A percentile compares a stretch with the other conserved stretches of the same genome.
phyloP scores from a whole-genome alignment of 2,797 vertebrate species.

The Microctenopoma lineatum region DNA sequence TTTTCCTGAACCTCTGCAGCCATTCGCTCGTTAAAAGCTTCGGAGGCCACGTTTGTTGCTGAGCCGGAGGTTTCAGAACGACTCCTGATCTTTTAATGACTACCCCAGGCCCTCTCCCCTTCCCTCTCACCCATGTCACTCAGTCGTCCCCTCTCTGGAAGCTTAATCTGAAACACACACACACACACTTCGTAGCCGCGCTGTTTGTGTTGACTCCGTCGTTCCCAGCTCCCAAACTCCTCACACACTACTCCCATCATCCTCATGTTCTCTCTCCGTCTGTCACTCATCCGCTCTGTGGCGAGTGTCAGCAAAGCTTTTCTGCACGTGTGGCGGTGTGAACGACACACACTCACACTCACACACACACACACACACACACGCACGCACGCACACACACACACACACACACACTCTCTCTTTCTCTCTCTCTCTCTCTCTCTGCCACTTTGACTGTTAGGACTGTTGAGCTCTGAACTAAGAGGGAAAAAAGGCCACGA shows the following conservation, averaged over 20 bases:
- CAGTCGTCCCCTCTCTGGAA: neutral
- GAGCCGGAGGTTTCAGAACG: constrained; percentile 50
- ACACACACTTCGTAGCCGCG: neutral
- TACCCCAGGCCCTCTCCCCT: constrained; percentile 31
- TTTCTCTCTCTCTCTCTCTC: constrained; percentile 5
- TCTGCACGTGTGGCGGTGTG: constrained; percentile 33
- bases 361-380: too few relatives aligned
- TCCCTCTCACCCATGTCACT: constrained; percentile 39
- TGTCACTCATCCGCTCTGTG: constrained; percentile 43
- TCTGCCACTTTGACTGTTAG: constrained; percentile 66
- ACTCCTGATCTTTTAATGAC: constrained; percentile 68
- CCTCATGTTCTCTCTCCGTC: constrained; percentile 20
- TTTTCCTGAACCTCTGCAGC: constrained; percentile 33
- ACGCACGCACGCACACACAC: too few relatives aligned
- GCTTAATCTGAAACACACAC: constrained; percentile 35
- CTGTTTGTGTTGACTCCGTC: constrained; percentile 37
- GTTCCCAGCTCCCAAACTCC: constrained; percentile 26
- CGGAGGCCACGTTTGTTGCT: constrained; percentile 22
- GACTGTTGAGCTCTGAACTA: constrained; percentile 79
- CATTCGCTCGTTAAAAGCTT: constrained; percentile 51
- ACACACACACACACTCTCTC: too few relatives aligned
- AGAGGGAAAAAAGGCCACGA: constrained; percentile 11
- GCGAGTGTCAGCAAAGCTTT: constrained; percentile 34
- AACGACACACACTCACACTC: neutral
- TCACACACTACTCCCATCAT: constrained; percentile 33